Percentiles rank a stretch among this genome's conserved stretches.
Conservation (phyloP, 1,140 invertebrate genomes). For the Stratiolaelaps scimitus region DNA sequence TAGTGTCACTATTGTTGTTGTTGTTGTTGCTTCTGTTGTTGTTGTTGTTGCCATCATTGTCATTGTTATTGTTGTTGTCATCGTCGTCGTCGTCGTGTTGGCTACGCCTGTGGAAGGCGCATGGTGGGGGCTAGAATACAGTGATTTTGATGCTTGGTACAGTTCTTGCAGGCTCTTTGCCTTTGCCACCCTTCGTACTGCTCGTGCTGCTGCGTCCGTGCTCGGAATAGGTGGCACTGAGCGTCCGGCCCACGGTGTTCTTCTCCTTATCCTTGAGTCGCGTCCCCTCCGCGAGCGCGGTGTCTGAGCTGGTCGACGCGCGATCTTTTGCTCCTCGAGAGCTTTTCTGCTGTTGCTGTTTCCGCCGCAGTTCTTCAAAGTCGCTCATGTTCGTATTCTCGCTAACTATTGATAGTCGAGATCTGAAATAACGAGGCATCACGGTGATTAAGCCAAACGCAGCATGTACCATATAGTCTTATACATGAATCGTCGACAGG, state of each 20-base stretch:
- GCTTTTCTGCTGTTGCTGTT: slow-evolving; percentile 13
- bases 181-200: background rate
- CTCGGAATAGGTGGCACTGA: slow-evolving; percentile 20
- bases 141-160: slow-evolving; percentile 26
- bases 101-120: too few species aligned
- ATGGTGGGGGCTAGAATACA: background rate
- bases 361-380: slow-evolving; percentile 1
- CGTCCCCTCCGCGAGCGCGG: slow-evolving; percentile 25
- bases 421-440: slow-evolving; percentile 1
- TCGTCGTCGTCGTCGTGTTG: too few species aligned
- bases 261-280: background rate
- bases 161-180: slow-evolving; percentile 18
- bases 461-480: too few species aligned
- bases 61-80: too few species aligned
- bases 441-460: too few species aligned
- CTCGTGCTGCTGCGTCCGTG: too few species aligned
- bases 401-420: slow-evolving; percentile 17
- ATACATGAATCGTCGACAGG: too few species aligned
- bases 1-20: too few species aligned
- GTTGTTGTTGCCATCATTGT: too few species aligned
- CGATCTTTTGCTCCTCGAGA: slow-evolving; percentile 18
- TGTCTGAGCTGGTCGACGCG: slow-evolving; percentile 26
- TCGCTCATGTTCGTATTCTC: slow-evolving; percentile 23
- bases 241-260: background rate
- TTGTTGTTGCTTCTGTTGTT: too few species aligned